A percentile compares a stretch with the other conserved stretches of the same genome.
These are phyloP conservation scores for Zaprionus gabonicus DNA, from an alignment of 1,140 invertebrate genomes.

Conservation along the genomic window DNA sequence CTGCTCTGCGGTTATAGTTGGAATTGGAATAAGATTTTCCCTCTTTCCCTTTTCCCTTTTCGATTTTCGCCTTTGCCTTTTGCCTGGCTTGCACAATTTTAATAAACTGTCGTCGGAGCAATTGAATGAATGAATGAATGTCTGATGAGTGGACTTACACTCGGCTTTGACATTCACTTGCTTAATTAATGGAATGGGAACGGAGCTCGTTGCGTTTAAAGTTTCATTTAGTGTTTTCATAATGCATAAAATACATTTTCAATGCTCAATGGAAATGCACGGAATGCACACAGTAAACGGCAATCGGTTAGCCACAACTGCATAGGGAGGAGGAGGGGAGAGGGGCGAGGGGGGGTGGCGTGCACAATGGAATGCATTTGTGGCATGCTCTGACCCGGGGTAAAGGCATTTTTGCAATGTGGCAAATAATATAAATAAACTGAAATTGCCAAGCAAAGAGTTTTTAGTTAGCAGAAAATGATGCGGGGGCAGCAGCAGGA, in stretches of 20 bases:
- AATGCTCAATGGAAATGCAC: slow-evolving; percentile 50
- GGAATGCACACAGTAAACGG: slow-evolving; percentile 15
- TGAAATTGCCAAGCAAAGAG: slow-evolving; percentile 76
- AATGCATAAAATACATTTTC: slow-evolving; percentile 46
- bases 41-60: slow-evolving; percentile 53
- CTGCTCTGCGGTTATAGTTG: background rate
- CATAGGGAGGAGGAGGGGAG: background rate
- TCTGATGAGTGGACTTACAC: slow-evolving; percentile 24
- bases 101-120: slow-evolving; percentile 50
- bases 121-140: slow-evolving; percentile 5
- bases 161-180: background rate
- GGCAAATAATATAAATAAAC: slow-evolving; percentile 81
- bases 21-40: slow-evolving; percentile 66
- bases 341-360: background rate
- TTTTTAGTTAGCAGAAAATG: slow-evolving; percentile 76
- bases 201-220: slow-evolving; percentile 13
- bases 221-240: slow-evolving; percentile 53
- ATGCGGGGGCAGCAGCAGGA: slow-evolving; percentile 38
- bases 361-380: slow-evolving; percentile 65
- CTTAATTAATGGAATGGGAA: slow-evolving; percentile 28
- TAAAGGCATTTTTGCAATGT: slow-evolving; percentile 59
- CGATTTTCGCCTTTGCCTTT: slow-evolving; percentile 44
- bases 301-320: slow-evolving; percentile 3
- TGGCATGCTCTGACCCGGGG: slow-evolving; percentile 43
- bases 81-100: slow-evolving; percentile 65